Evolutionary conservation across 1,140 invertebrate species (phyloP).

Genomic region (Bombus impatiens): DNA sequence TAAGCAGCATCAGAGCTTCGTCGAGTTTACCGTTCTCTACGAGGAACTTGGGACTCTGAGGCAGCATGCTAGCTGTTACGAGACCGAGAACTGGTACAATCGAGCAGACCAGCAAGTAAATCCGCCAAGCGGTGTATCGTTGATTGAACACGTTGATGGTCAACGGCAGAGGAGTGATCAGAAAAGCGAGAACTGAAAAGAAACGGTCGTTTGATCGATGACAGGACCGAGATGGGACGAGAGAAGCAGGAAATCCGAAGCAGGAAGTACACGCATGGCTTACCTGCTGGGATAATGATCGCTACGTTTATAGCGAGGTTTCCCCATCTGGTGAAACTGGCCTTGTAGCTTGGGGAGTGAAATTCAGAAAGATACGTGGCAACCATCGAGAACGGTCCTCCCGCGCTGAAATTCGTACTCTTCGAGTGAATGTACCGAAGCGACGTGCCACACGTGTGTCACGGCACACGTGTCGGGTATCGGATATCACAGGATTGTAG

Average conservation of each 20-base stretch:
- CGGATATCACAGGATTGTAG: too few species aligned
- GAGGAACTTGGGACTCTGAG: constrained; percentile 84
- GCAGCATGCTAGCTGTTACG: constrained; percentile 71
- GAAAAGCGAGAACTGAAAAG: constrained; percentile 82
- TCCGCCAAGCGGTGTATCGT: constrained; percentile 83
- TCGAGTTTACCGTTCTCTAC: constrained; percentile 78
- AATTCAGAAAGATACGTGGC: constrained; percentile 78
- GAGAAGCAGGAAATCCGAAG: background rate
- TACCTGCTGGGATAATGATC: constrained; percentile 78
- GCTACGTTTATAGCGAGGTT: constrained; percentile 71
- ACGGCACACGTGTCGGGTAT: background rate
- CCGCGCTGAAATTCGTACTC: constrained; percentile 68
- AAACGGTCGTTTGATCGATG: constrained; percentile 25
- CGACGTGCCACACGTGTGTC: background rate
- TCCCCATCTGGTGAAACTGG: constrained; percentile 72
- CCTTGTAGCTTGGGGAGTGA: constrained; percentile 72
- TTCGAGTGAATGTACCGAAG: background rate
- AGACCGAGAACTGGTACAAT: constrained; percentile 75
- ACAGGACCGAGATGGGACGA: background rate
- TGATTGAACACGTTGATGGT: constrained; percentile 73
- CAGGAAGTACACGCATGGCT: background rate
- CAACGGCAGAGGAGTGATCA: constrained; percentile 79
- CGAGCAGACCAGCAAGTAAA: constrained; percentile 82
- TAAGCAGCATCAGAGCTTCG: constrained; percentile 78
- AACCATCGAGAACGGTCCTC: constrained; percentile 77